Evolutionary conservation across 2,797 vertebrate species (phyloP).

Genomic region (Mus caroli): DNA sequence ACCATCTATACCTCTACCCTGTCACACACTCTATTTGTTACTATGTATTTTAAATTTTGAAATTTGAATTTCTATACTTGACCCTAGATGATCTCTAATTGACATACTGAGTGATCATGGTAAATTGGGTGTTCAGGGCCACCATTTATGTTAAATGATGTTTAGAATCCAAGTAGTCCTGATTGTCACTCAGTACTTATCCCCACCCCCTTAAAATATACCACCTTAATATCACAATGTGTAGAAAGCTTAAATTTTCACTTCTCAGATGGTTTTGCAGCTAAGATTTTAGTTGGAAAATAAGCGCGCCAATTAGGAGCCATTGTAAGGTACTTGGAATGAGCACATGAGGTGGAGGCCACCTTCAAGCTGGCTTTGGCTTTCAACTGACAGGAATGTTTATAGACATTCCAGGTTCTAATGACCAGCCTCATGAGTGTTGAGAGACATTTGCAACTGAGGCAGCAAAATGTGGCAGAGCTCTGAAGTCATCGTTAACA

Average conservation of each 20-base stretch:
- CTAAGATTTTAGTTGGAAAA: slow-evolving; percentile 59
- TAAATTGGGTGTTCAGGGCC: not conserved
- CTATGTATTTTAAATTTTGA: slow-evolving; percentile 31
- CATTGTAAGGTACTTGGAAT: slow-evolving; percentile 55
- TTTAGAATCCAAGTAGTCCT: not conserved
- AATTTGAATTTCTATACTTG: slow-evolving; percentile 34
- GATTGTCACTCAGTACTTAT: not conserved
- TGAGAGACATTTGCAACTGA: slow-evolving; percentile 49
- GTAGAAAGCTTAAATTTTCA: slow-evolving; percentile 10
- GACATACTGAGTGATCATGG: not conserved
- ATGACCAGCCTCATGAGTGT: not conserved
- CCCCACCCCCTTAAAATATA: not conserved
- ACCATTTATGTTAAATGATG: not conserved
- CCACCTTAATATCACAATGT: not conserved
- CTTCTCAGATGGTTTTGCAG: slow-evolving; percentile 41
- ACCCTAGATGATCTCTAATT: slow-evolving; percentile 24
- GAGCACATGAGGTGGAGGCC: slow-evolving; percentile 22
- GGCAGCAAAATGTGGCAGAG: not conserved
- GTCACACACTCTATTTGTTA: not conserved
- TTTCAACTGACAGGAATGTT: slow-evolving; percentile 61
- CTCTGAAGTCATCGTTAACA: not conserved
- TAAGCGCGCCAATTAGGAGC: slow-evolving; percentile 40
- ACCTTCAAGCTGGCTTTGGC: slow-evolving; percentile 22
- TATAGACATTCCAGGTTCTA: slow-evolving; percentile 53
- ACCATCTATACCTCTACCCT: not conserved